Conservation (phyloP, 1,140 invertebrate genomes). For the Aricia agestis region DNA sequence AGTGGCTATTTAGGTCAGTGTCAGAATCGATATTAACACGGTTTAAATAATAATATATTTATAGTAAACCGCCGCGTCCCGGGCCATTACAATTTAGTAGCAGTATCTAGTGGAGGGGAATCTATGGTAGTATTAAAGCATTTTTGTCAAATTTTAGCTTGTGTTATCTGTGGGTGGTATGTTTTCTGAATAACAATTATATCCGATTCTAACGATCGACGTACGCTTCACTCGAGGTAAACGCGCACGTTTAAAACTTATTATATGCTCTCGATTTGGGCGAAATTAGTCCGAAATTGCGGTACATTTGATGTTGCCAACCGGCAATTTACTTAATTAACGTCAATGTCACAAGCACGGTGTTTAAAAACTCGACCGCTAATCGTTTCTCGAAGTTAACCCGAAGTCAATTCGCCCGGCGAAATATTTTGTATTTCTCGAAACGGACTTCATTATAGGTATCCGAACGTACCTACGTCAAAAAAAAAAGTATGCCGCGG, state of each 20-base stretch:
- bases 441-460: slow-evolving; percentile 16
- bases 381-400: slow-evolving; percentile 12
- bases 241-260: background rate
- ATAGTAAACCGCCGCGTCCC: background rate
- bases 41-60: no score
- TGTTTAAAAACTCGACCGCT: slow-evolving; percentile 4
- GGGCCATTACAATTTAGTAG: no score
- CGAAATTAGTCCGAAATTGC: background rate
- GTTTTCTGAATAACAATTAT: background rate
- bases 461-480: slow-evolving; percentile 34
- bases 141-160: background rate
- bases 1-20: slow-evolving; percentile 7
- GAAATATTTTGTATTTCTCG: slow-evolving; percentile 5
- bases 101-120: no score
- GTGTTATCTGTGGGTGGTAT: background rate
- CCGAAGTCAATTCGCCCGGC: slow-evolving; percentile 6
- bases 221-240: background rate
- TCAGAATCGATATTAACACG: background rate
- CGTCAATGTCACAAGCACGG: slow-evolving; percentile 5
- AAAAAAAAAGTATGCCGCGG: slow-evolving; percentile 26
- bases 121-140: no score
- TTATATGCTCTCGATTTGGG: background rate
- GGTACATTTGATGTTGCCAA: slow-evolving; percentile 7
- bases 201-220: background rate
- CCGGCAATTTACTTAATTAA: slow-evolving; percentile 7